A percentile compares a stretch with the other conserved stretches of the same genome.
These are phyloP conservation scores for Bursaphelenchus mucronatus DNA, from an alignment of 1,140 invertebrate species.

Conservation along the genomic window DNA sequence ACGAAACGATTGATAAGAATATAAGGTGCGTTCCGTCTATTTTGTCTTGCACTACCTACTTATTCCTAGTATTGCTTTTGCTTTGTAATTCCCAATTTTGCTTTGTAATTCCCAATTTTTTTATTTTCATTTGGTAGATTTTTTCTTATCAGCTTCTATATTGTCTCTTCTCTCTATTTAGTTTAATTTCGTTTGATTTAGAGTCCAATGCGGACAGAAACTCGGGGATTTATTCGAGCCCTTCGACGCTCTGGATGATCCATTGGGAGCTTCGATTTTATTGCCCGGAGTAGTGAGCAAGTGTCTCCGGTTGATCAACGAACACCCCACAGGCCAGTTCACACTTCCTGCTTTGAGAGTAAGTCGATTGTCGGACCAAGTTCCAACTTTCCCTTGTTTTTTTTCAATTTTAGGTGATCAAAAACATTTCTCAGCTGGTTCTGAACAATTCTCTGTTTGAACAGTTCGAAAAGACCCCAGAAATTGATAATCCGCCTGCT, in stretches of 20 bases:
- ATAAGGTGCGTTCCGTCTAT: too few relatives aligned
- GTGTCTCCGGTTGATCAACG: background rate
- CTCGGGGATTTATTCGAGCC: constrained; percentile 1
- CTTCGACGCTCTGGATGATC: background rate
- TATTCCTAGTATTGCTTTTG: too few relatives aligned
- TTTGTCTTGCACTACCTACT: too few relatives aligned
- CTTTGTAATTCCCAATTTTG: too few relatives aligned
- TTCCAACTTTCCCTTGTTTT: background rate
- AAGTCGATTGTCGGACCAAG: background rate
- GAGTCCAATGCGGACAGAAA: background rate
- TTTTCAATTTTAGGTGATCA: constrained; percentile 1
- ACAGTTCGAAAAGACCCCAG: constrained; percentile 5
- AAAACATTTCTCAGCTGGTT: background rate
- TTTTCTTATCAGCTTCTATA: too few relatives aligned
- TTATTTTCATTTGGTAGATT: too few relatives aligned
- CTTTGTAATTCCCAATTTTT: too few relatives aligned
- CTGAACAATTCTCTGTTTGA: background rate
- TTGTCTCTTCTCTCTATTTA: too few relatives aligned
- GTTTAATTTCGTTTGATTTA: background rate
- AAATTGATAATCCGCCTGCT: background rate
- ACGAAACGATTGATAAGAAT: background rate
- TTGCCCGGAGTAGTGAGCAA: constrained; percentile 16
- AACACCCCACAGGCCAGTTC: background rate
- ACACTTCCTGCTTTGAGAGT: background rate
- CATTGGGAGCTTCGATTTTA: constrained; percentile 3